phyloP scores from a whole-genome alignment of 2,797 vertebrate genomes.

The Synanceia verrucosa region DNA sequence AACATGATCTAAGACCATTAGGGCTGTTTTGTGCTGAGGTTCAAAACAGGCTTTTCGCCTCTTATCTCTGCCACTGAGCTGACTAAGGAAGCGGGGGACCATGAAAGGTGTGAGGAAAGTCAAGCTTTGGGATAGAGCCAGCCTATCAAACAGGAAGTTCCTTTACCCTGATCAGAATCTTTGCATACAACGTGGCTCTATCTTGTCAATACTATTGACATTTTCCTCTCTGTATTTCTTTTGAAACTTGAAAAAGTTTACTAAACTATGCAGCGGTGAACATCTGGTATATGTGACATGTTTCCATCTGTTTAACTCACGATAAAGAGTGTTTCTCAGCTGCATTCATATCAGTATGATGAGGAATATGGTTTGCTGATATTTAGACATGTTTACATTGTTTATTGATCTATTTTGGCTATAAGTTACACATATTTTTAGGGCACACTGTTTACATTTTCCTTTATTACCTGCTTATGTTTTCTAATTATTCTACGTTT shows the following conservation, averaged over 20 bases:
- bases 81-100: constrained; percentile 51
- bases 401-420: too few relatives aligned
- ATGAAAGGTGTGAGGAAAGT: constrained; percentile 65
- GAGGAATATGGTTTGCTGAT: too few relatives aligned
- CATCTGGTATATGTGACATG: background rate
- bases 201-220: background rate
- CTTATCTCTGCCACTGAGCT: constrained; percentile 69
- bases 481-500: too few relatives aligned
- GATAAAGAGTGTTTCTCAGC: background rate
- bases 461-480: too few relatives aligned
- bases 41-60: constrained; percentile 78
- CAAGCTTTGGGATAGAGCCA: constrained; percentile 40
- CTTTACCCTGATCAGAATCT: constrained; percentile 3
- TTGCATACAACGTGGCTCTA: background rate
- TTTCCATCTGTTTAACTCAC: background rate
- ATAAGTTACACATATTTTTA: too few relatives aligned
- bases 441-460: too few relatives aligned
- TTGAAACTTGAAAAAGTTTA: background rate
- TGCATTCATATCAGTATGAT: background rate
- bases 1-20: constrained; percentile 87
- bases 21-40: constrained; percentile 85
- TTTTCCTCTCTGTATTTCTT: background rate
- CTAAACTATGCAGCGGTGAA: background rate
- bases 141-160: constrained; percentile 20
- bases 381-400: too few relatives aligned